Percentiles rank a stretch among this genome's conserved stretches.
Conservation (phyloP, 1,140 invertebrate species). For the Liolophura sinensis region DNA sequence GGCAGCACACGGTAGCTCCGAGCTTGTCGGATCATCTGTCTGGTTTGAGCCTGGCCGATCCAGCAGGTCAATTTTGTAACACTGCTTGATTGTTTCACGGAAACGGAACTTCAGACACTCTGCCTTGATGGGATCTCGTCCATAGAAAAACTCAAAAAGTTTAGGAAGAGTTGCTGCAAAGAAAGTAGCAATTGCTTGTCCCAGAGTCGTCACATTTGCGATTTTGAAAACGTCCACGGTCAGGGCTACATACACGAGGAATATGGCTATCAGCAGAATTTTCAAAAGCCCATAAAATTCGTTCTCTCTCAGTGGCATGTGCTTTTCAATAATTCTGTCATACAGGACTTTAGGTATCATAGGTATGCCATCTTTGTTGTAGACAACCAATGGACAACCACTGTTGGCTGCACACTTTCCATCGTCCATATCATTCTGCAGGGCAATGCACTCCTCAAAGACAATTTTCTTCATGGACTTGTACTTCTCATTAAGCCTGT, state of each 20-base stretch:
- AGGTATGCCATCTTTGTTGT: constrained; percentile 11
- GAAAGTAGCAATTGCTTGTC: constrained; percentile 12
- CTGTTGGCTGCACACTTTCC: too few relatives aligned
- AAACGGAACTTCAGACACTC: constrained; percentile 6
- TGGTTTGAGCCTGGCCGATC: background rate
- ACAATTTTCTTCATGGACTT: constrained; percentile 8
- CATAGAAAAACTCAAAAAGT: constrained; percentile 8
- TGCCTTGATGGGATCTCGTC: constrained; percentile 4
- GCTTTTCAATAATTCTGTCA: constrained; percentile 4
- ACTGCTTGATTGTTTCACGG: constrained; percentile 5
- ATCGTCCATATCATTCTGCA: constrained; percentile 5
- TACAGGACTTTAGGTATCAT: constrained; percentile 11
- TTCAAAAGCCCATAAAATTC: constrained; percentile 8
- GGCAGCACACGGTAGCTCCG: background rate
- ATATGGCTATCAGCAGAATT: constrained; percentile 7
- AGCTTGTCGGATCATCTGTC: background rate
- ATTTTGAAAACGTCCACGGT: constrained; percentile 9
- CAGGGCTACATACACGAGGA: constrained; percentile 4
- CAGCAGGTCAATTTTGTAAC: background rate
- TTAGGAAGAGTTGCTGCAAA: constrained; percentile 13
- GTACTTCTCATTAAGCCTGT: constrained; percentile 6
- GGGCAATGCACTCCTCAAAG: constrained; percentile 8
- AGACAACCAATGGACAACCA: constrained; percentile 4
- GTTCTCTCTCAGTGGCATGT: constrained; percentile 4
- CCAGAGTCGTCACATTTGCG: constrained; percentile 7